Evolutionary conservation across 2,888 invertebrate species (phyloP), one percentile per base, ranked within the genome.

Genomic region (Yponomeuta cagnagella): DNA sequence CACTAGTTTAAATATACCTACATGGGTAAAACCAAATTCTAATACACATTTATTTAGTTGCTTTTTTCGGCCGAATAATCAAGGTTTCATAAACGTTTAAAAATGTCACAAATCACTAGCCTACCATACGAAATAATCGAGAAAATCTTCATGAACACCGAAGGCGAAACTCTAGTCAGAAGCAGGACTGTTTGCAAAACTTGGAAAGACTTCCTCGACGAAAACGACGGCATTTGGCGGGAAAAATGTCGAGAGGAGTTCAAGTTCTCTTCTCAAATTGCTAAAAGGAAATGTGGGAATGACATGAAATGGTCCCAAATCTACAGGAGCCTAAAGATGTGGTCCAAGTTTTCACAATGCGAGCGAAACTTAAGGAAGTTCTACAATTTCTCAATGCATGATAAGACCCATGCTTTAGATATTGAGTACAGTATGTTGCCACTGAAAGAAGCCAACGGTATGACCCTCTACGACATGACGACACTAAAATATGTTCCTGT

Each of bases 251-350:
- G 67, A 63, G 82, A 76, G 8, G 89, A 89, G 58, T 85, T 76
- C 70, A 81, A 77, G 73, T 79, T 81, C 73, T 77, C 88, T 1
- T 87, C 89, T 0, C 77, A 77, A 75, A 83, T 89, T 23, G 89
- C 89, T 2, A 88, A 82, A 76, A 80, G 75, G n/a, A 89, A 86
- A 74, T 77, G 81, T 10, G 85, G 85, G 0, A 80, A 77, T 10
- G 82, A 84, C 52, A 80, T 82, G 43, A 77, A 75, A 63, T 90
- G 89, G 89, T 84, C 84, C 71, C 79, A 88, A 71, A 80, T 90
- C 1, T 90, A 86, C 73, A 87, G 80, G 71, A 90, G 89, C 73
- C 74, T 90, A 3, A 78, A 75, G 72, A 78, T 78, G 75, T 90
- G 90, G 90, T 23, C 30, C 15, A 72, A 72, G 31, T 52, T 58